phyloP scores from a whole-genome alignment of 2,113 vertebrate genomes.

The Leucoraja erinaceus region DNA sequence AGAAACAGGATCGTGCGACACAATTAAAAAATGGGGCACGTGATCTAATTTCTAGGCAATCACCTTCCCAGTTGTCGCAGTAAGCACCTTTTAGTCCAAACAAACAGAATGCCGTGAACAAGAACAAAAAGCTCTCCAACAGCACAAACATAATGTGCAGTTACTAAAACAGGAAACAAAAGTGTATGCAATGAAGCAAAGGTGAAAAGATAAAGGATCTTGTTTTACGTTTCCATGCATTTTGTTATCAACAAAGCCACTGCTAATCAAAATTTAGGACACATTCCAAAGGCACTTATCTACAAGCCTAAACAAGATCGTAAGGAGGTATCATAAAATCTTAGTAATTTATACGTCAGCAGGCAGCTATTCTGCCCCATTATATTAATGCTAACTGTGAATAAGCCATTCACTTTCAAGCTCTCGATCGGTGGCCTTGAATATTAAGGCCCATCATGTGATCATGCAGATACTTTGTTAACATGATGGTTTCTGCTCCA shows the following conservation, averaged over 20 bases:
- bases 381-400: no score
- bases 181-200: slow-evolving; percentile 1
- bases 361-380: no score
- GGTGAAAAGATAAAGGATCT: background rate
- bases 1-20: no score
- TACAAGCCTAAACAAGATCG: slow-evolving; percentile 6
- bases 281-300: background rate
- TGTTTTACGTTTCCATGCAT: background rate
- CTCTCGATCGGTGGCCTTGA: no score
- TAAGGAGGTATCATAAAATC: background rate
- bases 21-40: no score
- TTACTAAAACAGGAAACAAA: slow-evolving; percentile 8
- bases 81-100: background rate
- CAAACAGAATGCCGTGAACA: background rate
- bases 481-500: no score
- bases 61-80: background rate
- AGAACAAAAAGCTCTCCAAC: background rate
- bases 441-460: no score
- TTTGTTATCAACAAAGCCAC: background rate
- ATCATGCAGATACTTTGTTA: no score
- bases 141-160: background rate
- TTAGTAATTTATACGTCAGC: no score
- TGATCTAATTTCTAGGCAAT: background rate
- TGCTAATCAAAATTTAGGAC: background rate
- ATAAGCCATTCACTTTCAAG: no score